Conservation (phyloP, 2,888 invertebrate species). For the Scaeva pyrastri region DNA sequence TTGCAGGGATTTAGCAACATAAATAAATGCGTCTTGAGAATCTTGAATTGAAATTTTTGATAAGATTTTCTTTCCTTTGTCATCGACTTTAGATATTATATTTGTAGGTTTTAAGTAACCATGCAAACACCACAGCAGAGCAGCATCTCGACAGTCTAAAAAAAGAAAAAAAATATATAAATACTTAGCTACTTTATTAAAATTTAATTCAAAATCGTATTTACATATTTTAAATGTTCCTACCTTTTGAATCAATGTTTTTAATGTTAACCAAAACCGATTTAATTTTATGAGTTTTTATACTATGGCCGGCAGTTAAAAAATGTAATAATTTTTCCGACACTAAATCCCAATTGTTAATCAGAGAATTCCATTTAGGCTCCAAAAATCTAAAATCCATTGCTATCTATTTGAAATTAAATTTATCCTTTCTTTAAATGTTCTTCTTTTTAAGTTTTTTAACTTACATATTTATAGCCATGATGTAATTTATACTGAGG, state of each 20-base stretch:
- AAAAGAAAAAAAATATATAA: background rate
- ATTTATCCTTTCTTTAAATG: background rate
- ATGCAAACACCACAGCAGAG: constrained; percentile 14
- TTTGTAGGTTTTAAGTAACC: constrained; percentile 13
- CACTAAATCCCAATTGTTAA: background rate
- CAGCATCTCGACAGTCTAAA: constrained; percentile 26
- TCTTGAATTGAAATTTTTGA: constrained; percentile 8
- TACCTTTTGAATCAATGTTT: background rate
- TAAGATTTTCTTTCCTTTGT: background rate
- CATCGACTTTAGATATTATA: background rate
- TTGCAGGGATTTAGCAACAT: constrained; percentile 1
- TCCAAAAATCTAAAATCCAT: constrained; percentile 13
- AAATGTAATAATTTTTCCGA: background rate
- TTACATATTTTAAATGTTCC: background rate
- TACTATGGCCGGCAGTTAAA: background rate
- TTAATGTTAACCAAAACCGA: background rate
- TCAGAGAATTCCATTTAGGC: background rate
- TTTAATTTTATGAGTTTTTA: constrained; percentile 7
- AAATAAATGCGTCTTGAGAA: constrained; percentile 4
- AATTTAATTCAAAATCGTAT: too few relatives aligned
- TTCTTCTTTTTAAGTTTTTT: background rate
- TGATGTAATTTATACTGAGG: background rate
- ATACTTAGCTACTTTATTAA: too few relatives aligned
- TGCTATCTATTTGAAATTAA: background rate
- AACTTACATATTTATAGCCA: constrained; percentile 8